Percentiles rank a stretch among this genome's conserved stretches.
Evolutionary conservation across 2,113 vertebrate species (phyloP).

Genomic region (Leuciscus idus): DNA sequence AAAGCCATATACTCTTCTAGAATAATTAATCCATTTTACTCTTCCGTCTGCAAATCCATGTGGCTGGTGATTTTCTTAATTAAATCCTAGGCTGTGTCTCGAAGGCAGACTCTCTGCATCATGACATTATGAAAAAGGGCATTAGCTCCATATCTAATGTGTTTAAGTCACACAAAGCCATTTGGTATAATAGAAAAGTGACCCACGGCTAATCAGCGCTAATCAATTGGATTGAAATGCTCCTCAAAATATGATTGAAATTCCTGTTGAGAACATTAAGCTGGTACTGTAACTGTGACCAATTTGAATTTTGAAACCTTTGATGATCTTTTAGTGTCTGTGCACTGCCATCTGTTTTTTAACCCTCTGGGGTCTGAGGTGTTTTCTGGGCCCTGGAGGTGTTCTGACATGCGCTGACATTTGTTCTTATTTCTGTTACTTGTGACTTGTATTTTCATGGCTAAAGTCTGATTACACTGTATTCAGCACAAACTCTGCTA

Average conservation of each 20-base stretch:
- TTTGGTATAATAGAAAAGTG: constrained; percentile 15
- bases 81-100: constrained; percentile 55
- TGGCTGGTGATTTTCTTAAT: constrained; percentile 60
- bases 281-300: constrained; percentile 6
- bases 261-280: constrained; percentile 22
- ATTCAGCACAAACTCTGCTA: too few species aligned
- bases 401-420: too few species aligned
- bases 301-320: constrained; percentile 24
- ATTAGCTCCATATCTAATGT: constrained; percentile 48
- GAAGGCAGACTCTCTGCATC: constrained; percentile 45
- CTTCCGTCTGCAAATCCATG: constrained; percentile 27
- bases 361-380: too few species aligned
- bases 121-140: constrained; percentile 41
- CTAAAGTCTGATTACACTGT: too few species aligned
- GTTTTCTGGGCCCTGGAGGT: too few species aligned
- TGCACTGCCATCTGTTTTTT: background rate
- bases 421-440: too few species aligned
- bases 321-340: background rate
- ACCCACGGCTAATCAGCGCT: constrained; percentile 25
- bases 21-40: constrained; percentile 63
- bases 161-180: constrained; percentile 40
- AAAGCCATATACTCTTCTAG: constrained; percentile 39
- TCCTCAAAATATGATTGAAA: constrained; percentile 29
- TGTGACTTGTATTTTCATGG: too few species aligned
- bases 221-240: constrained; percentile 45